These are phyloP conservation scores for Drosophila seclusa DNA, from an alignment of 2,888 invertebrate genomes.

Conservation along the genomic window DNA sequence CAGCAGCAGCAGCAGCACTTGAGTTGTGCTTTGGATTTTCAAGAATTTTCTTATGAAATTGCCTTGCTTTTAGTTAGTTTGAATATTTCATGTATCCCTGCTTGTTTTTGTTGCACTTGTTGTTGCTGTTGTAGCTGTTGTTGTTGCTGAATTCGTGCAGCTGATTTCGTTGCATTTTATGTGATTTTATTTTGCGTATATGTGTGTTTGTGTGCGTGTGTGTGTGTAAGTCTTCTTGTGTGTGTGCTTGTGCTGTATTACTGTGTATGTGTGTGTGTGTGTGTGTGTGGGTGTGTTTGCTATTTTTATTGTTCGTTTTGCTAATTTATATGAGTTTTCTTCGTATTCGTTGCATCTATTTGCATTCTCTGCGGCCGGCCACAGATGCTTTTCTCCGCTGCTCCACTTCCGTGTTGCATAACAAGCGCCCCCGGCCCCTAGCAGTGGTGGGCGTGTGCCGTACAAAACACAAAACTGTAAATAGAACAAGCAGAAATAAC, in stretches of 20 bases:
- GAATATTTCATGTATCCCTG: slow-evolving; percentile 63
- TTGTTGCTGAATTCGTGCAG: slow-evolving; percentile 56
- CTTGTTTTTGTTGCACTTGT: slow-evolving; percentile 41
- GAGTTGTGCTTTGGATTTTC: slow-evolving; percentile 51
- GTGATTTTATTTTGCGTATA: slow-evolving; percentile 56
- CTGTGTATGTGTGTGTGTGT: slow-evolving; percentile 25
- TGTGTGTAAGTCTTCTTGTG: slow-evolving; percentile 8
- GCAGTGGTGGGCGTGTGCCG: slow-evolving; percentile 25
- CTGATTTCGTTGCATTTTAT: slow-evolving; percentile 69
- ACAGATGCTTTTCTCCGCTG: slow-evolving; percentile 37
- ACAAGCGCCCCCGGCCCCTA: slow-evolving; percentile 14
- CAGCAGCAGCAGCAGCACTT: slow-evolving; percentile 31
- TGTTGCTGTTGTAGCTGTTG: slow-evolving; percentile 5
- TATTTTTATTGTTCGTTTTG: slow-evolving; percentile 54
- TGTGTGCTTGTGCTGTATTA: slow-evolving; percentile 8
- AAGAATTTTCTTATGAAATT: slow-evolving; percentile 57
- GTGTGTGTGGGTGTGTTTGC: slow-evolving; percentile 6
- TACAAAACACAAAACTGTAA: slow-evolving; percentile 29
- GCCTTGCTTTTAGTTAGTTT: slow-evolving; percentile 65
- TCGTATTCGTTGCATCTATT: slow-evolving; percentile 55
- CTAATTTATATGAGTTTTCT: slow-evolving; percentile 58
- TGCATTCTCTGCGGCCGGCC: slow-evolving; percentile 57
- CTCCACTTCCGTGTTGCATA: slow-evolving; percentile 39
- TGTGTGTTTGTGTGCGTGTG: slow-evolving; percentile 19
- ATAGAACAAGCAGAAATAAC: slow-evolving; percentile 13